Percentiles rank a stretch among this genome's conserved stretches.
These are phyloP conservation scores for Babyrousa celebensis DNA, from an alignment of 2,797 vertebrate genomes.

Conservation along the genomic window DNA sequence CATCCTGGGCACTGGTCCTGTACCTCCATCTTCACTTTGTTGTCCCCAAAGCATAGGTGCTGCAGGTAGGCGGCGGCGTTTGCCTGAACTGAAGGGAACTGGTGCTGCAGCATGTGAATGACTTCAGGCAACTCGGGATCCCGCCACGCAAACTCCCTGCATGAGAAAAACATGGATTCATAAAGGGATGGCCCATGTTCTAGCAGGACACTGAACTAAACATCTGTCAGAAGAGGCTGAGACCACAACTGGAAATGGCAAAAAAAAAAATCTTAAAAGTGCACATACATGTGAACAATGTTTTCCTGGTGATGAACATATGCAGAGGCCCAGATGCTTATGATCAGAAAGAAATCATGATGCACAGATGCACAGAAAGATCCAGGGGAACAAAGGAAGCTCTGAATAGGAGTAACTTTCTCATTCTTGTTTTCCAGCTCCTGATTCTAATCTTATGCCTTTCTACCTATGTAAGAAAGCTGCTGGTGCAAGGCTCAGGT, in stretches of 20 bases:
- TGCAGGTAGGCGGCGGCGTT: slow-evolving; percentile 99
- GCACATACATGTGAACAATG: neutral
- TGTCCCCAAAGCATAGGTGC: slow-evolving; percentile 98
- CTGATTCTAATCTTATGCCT: slow-evolving; percentile 62
- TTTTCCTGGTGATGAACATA: neutral
- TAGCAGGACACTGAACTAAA: neutral
- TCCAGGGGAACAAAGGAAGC: neutral
- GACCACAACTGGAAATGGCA: slow-evolving; percentile 25
- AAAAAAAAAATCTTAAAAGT: slow-evolving; percentile 31
- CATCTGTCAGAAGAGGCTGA: neutral
- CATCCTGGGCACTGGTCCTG: neutral
- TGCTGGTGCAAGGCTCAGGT: neutral
- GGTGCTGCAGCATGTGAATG: slow-evolving; percentile 99
- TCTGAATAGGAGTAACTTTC: slow-evolving; percentile 3
- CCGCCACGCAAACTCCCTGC: slow-evolving; percentile 98
- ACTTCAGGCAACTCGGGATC: slow-evolving; percentile 98
- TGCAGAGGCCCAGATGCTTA: slow-evolving; percentile 42
- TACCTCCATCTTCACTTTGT: slow-evolving; percentile 97
- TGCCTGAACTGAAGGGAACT: slow-evolving; percentile 98
- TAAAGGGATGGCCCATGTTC: neutral
- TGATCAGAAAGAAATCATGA: slow-evolving; percentile 55
- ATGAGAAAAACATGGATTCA: neutral
- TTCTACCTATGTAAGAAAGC: slow-evolving; percentile 13
- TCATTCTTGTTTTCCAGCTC: neutral
- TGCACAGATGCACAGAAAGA: slow-evolving; percentile 10